Evolutionary conservation across 2,113 vertebrate species (phyloP).

Genomic region (Sinocyclocheilus maitianheensis): DNA sequence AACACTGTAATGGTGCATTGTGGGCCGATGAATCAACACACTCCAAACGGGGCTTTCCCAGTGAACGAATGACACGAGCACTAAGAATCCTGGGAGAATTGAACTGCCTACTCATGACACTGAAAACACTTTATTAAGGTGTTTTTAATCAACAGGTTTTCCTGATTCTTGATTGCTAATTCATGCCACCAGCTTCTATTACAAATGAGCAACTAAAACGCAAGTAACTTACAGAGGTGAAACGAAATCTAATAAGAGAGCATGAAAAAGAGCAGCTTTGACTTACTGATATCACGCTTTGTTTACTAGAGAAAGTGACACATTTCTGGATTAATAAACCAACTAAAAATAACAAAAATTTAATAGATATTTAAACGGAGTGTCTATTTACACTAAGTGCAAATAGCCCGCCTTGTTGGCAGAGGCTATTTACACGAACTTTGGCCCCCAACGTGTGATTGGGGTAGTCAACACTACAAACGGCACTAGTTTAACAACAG

Average conservation of each 20-base stretch:
- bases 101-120: conserved; percentile 6
- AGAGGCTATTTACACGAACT: too few species aligned
- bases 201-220: neutral
- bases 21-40: conserved; percentile 1
- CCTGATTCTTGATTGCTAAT: neutral
- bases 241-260: neutral
- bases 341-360: neutral
- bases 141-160: neutral
- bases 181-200: neutral
- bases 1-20: neutral
- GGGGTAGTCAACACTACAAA: too few species aligned
- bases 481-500: too few species aligned
- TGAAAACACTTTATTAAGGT: neutral
- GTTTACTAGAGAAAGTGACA: neutral
- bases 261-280: neutral
- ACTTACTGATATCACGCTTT: neutral
- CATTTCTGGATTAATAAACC: neutral
- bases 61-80: conserved; percentile 4
- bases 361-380: neutral
- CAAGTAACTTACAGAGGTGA: neutral
- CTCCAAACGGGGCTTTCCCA: conserved; percentile 49
- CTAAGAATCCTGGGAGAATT: neutral
- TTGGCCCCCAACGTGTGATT: too few species aligned
- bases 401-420: too few species aligned
- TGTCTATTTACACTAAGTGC: too few species aligned